Evolutionary conservation across 2,113 vertebrate genomes (phyloP).

Genomic region (Hymenochirus boettgeri): DNA sequence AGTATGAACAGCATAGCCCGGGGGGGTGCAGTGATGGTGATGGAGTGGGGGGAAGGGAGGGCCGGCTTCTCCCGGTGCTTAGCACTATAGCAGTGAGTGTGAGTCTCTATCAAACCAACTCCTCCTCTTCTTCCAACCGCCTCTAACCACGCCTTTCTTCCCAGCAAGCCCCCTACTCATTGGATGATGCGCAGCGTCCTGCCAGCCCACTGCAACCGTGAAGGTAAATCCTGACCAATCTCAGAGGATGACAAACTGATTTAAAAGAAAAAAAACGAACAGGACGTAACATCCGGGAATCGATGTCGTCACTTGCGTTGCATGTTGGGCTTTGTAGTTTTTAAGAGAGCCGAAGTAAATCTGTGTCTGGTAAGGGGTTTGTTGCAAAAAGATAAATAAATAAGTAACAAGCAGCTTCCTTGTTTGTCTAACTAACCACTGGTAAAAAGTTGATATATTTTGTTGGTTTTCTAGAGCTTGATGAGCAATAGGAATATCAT

Average conservation of each 20-base stretch:
- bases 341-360: too few species aligned
- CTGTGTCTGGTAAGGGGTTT: too few species aligned
- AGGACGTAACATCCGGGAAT: too few species aligned
- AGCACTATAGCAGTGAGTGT: slow-evolving; percentile 12
- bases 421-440: too few species aligned
- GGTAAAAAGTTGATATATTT: too few species aligned
- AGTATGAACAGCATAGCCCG: slow-evolving; percentile 21
- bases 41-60: slow-evolving; percentile 20
- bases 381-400: too few species aligned
- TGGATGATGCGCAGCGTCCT: not conserved
- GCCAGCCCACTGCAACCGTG: not conserved
- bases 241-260: slow-evolving; percentile 14
- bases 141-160: slow-evolving; percentile 11
- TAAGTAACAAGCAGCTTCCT: too few species aligned
- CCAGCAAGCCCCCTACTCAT: slow-evolving; percentile 19
- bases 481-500: too few species aligned
- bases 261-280: slow-evolving; percentile 19
- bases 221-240: not conserved
- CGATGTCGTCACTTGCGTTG: too few species aligned
- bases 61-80: slow-evolving; percentile 40
- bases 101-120: slow-evolving; percentile 25
- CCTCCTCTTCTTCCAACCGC: slow-evolving; percentile 32
- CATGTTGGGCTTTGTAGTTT: too few species aligned
- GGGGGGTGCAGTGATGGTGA: slow-evolving; percentile 25
- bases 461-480: too few species aligned